Base-by-base conservation (phyloP, 2,888 invertebrate genomes). In the Tolmerus cingulatus region DNA sequence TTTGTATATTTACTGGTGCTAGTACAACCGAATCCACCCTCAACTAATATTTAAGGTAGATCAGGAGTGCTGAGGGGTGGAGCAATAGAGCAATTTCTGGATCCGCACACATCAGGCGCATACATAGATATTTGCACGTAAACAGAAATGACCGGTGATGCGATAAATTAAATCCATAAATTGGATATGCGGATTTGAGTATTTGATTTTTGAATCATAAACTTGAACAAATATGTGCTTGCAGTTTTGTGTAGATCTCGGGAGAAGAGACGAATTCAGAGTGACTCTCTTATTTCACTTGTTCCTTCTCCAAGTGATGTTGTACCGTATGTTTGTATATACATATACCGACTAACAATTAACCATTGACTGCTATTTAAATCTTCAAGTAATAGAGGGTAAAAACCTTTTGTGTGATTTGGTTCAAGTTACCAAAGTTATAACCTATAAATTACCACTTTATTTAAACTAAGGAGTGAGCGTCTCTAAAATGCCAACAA, bases 141-240 rank as follows among this genome's bases (percentile, higher is more conserved):
- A 79, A 81, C 81, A 27, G 81, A n/a, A 30, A 55, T 55, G 46
- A 74, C 27, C 46, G 85, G 51, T 74, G 74, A 86, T 86, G 85
- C 85, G 85, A 86, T 76, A 86, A 86, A 86, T 86, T 86, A 86
- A 74, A 84, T 86, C 51, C 43, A 46, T 81, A 81, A 81, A 81
- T 81, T 81, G 81, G 81, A 81, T 81, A 55, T 81, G 55, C 81
- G 55, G 81, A 81, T 81, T 55, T 51, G 81, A 55, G 55, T 55
- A 81, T 81, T 81, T 81, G 81, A 81, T 81, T 81, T 81, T 51
- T 81, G 81, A 81, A 55, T 51, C 55, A 81, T 81, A 81, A 81
- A 81, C 19, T 81, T 81, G 30, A 51, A n/a, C 81, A 81, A 81
- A 81, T 30, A 51, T 27, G 7, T 40, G n/a, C 27, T 76, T 66